Evolutionary conservation across 2,888 invertebrate genomes (phyloP).

Genomic region (Brachyptera risi): DNA sequence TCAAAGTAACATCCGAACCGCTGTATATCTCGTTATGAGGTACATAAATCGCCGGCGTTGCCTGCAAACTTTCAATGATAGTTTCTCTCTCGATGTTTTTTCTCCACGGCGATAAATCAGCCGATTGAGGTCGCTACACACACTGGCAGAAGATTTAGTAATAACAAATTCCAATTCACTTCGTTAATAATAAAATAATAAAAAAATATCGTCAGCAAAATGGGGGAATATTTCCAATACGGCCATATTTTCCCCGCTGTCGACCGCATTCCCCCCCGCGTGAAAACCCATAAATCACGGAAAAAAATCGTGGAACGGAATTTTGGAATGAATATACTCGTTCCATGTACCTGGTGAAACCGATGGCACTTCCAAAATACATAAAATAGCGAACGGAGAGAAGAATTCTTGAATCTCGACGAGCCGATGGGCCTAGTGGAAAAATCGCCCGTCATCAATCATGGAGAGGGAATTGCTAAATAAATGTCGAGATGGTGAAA

Average conservation of each 20-base stretch:
- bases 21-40: too few species aligned
- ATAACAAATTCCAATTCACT: constrained; percentile 7
- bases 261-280: not conserved
- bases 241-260: not conserved
- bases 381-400: constrained; percentile 4
- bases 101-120: not conserved
- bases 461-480: too few species aligned
- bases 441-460: too few species aligned
- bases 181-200: constrained; percentile 7
- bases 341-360: not conserved
- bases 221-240: not conserved
- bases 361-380: not conserved
- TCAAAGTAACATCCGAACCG: too few species aligned
- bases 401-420: constrained; percentile 28
- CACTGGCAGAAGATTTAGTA: not conserved
- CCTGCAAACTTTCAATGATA: too few species aligned
- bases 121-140: not conserved
- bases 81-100: too few species aligned
- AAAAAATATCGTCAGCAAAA: not conserved
- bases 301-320: not conserved
- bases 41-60: too few species aligned
- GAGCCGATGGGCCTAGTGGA: too few species aligned
- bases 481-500: too few species aligned
- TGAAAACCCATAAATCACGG: not conserved
- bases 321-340: not conserved